phyloP scores from a whole-genome alignment of 1,140 invertebrate genomes.

The Sycophaga agraensis region DNA sequence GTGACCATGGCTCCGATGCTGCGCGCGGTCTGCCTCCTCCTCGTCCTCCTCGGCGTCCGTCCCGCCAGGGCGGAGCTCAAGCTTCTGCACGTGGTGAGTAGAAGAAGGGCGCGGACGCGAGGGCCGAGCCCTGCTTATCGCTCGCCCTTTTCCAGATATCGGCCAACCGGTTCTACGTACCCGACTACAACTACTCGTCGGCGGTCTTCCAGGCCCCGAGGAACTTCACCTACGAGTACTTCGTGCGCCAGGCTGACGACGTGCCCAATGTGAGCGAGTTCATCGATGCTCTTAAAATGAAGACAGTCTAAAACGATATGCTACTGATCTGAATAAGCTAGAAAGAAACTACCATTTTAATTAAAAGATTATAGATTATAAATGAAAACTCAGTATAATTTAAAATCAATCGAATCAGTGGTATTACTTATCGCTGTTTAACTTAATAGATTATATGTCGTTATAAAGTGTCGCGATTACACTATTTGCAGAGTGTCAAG shows the following conservation, averaged over 20 bases:
- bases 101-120: no score
- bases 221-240: constrained; percentile 38
- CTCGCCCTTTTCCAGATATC: constrained; percentile 39
- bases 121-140: no score
- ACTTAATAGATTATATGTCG: no score
- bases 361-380: no score
- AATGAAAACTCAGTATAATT: no score
- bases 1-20: no score
- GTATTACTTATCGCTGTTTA: no score
- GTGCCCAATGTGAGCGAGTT: constrained; percentile 38
- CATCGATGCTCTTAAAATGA: background rate
- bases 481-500: constrained; percentile 34
- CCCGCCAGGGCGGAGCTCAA: background rate
- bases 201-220: constrained; percentile 26
- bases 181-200: constrained; percentile 27
- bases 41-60: background rate
- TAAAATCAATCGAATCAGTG: no score
- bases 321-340: no score
- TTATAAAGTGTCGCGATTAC: no score
- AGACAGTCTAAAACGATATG: no score
- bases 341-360: no score
- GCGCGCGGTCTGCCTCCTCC: background rate
- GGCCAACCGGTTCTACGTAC: constrained; percentile 38
- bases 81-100: constrained; percentile 11
- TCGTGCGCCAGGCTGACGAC: constrained; percentile 33